Base-by-base conservation (phyloP, 1,140 invertebrate species). In the Lasioglossum albipes region DNA sequence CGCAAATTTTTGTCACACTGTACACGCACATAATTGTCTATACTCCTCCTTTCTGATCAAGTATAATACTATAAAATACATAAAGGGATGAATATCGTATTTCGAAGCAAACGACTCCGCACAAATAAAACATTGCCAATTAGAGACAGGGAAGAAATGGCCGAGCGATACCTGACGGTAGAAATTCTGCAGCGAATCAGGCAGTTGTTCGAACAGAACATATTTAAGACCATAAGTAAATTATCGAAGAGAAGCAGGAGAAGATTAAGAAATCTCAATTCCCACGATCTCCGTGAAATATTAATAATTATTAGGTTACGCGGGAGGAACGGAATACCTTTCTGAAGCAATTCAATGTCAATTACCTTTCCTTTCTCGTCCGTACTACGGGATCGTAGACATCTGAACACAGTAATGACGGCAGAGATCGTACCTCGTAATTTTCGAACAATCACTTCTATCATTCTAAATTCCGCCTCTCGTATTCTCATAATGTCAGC, bases 361-460 rank as follows among this genome's bases (percentile, higher is more conserved):
- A 83, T 83, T 70, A 74, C 22, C 42, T 20, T 42, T 4, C 22
- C 10, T 69, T 52, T 12, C 10, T 16, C 9, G 27, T 27, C 45
- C 59, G 36, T 31, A 12, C 59, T 42, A 74, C 12, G 45, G 9
- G 6, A 59, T 73, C 52, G 61, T 22, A 65, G 45, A 74, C 42
- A 22, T 70, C 59, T 70, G 49, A 52, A 27, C 41, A 36, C 74
- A 45, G 54, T 86, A 86, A 82, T 67, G 72, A 75, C 41, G 45
- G 20, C 36, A 45, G 20, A 22, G 49, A 82, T 84, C 71, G 72
- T 82, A 73, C 36, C 54, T 82, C 69, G 75, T 87, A 87, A 87
- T 86, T 87, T 82, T 59, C 22, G n/a, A 62, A 86, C 82, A 81
- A 86, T 87, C 84, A 73, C 79, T 82, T 82, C 75, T 69, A 65